Evolutionary conservation across 2,888 invertebrate species (phyloP).

Genomic region (Coelopa pilipes): DNA sequence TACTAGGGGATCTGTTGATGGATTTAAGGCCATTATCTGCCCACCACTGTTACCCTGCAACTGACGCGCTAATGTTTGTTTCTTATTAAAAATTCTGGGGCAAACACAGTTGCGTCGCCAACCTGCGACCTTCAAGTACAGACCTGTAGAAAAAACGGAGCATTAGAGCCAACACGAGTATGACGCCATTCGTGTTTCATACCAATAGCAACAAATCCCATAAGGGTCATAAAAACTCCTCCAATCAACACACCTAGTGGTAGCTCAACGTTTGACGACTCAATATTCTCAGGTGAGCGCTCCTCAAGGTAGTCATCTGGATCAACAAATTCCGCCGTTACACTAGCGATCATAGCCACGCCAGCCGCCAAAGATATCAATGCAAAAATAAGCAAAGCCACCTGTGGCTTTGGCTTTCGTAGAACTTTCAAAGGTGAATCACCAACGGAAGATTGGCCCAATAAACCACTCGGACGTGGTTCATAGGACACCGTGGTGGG

Average conservation of each 20-base stretch:
- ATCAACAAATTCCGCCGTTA: slow-evolving; percentile 72
- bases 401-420: slow-evolving; percentile 56
- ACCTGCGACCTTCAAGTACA: slow-evolving; percentile 59
- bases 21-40: slow-evolving; percentile 75
- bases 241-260: slow-evolving; percentile 72
- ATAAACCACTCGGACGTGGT: slow-evolving; percentile 65
- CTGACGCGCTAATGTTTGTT: slow-evolving; percentile 59
- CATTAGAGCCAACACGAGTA: neutral
- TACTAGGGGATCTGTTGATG: slow-evolving; percentile 80
- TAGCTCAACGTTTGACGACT: slow-evolving; percentile 49
- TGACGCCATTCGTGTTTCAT: slow-evolving; percentile 43
- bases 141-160: slow-evolving; percentile 51
- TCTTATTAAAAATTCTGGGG: slow-evolving; percentile 54
- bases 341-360: slow-evolving; percentile 73
- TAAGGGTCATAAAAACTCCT: slow-evolving; percentile 72
- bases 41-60: slow-evolving; percentile 66
- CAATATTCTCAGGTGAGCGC: slow-evolving; percentile 8
- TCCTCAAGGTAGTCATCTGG: slow-evolving; percentile 57
- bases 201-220: slow-evolving; percentile 74
- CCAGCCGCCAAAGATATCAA: slow-evolving; percentile 60
- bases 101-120: slow-evolving; percentile 63
- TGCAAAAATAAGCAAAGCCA: slow-evolving; percentile 55
- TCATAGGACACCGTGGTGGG: slow-evolving; percentile 83
- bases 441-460: slow-evolving; percentile 47
- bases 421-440: slow-evolving; percentile 56